phyloP scores from a whole-genome alignment of 2,797 vertebrate species.

The Neosilurus mollespiculum region DNA sequence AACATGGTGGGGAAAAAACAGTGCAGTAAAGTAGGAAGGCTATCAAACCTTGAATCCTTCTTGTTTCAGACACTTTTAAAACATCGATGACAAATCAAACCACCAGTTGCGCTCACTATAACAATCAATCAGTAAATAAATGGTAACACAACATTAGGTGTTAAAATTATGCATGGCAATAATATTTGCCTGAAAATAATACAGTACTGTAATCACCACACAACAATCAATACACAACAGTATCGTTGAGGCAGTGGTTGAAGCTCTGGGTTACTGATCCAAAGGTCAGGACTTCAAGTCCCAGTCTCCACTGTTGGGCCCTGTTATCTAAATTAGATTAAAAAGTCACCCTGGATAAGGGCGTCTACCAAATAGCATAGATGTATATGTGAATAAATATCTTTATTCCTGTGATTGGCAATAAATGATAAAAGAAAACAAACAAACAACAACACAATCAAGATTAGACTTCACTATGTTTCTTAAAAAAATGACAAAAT shows the following conservation, averaged over 20 bases:
- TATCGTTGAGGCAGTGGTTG: too few relatives aligned
- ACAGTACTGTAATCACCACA: too few relatives aligned
- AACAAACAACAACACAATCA: background rate
- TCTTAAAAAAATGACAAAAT: background rate
- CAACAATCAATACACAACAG: too few relatives aligned
- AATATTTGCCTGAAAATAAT: constrained; percentile 94
- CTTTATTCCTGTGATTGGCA: background rate
- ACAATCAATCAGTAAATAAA: background rate
- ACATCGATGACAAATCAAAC: constrained; percentile 42
- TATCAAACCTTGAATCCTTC: background rate
- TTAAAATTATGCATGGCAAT: constrained; percentile 85
- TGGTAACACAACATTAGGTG: constrained; percentile 56
- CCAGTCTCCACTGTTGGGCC: too few relatives aligned
- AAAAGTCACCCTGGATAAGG: too few relatives aligned
- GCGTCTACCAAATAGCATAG: too few relatives aligned
- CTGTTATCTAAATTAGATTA: too few relatives aligned
- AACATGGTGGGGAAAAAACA: background rate
- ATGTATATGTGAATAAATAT: too few relatives aligned
- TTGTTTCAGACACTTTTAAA: constrained; percentile 7
- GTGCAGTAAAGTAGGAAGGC: background rate
- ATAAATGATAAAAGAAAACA: background rate
- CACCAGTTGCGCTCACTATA: background rate
- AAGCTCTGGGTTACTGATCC: too few relatives aligned
- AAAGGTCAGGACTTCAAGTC: too few relatives aligned
- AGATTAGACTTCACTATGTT: background rate